Conservation (phyloP, 2,888 invertebrate genomes). For the Hirtodrosophila duncani region DNA sequence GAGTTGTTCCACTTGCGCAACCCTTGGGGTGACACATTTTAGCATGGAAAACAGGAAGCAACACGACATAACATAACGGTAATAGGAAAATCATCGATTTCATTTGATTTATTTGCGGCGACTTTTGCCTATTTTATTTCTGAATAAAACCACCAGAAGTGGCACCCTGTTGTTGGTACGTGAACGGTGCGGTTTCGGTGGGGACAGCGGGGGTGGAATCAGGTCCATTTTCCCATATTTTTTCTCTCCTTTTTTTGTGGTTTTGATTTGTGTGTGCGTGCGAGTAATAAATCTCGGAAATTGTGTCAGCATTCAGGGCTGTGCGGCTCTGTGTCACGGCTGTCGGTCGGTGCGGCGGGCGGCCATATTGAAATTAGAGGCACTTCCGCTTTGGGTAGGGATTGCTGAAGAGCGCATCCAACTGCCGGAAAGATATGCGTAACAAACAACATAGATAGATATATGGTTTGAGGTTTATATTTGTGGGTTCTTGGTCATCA, state of each 20-base stretch:
- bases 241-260: slow-evolving; percentile 2
- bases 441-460: slow-evolving; percentile 25
- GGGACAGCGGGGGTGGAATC: too few species aligned
- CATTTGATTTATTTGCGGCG: slow-evolving; percentile 63
- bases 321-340: slow-evolving; percentile 48
- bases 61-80: slow-evolving; percentile 71
- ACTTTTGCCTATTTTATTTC: slow-evolving; percentile 18
- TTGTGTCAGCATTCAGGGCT: slow-evolving; percentile 72
- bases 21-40: slow-evolving; percentile 5
- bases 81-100: slow-evolving; percentile 72
- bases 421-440: slow-evolving; percentile 69
- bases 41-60: slow-evolving; percentile 40
- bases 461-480: neutral
- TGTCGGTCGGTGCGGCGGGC: slow-evolving; percentile 20
- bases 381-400: slow-evolving; percentile 51
- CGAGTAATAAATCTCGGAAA: slow-evolving; percentile 65
- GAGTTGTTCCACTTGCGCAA: neutral
- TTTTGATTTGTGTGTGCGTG: slow-evolving; percentile 33
- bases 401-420: slow-evolving; percentile 40
- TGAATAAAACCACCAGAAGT: neutral
- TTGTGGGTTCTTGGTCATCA: neutral
- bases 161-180: slow-evolving; percentile 10
- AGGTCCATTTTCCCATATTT: slow-evolving; percentile 18
- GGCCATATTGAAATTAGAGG: slow-evolving; percentile 72
- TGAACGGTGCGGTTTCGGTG: too few species aligned